Percentiles rank a stretch among this genome's conserved stretches.
Evolutionary conservation across 2,113 vertebrate genomes (phyloP).

Genomic region (Neotragus moschatus): DNA sequence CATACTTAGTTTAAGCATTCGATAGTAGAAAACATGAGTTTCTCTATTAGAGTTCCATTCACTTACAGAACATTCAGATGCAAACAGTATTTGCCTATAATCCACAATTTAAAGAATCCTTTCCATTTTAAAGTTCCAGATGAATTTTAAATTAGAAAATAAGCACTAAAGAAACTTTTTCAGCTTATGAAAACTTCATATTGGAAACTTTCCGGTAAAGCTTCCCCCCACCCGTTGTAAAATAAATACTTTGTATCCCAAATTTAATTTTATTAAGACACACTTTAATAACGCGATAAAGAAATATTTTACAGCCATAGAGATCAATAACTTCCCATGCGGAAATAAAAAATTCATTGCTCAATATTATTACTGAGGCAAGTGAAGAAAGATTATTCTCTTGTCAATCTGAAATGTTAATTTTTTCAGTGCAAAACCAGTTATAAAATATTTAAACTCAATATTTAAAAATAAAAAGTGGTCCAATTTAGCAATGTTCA

Average conservation of each 20-base stretch:
- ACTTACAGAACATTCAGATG: conserved; percentile 55
- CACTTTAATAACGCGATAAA: conserved; percentile 74
- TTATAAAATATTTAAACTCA: conserved; percentile 71
- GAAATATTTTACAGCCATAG: conserved; percentile 71
- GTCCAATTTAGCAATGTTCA: conserved; percentile 68
- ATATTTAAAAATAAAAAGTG: conserved; percentile 75
- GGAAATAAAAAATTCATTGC: conserved; percentile 72
- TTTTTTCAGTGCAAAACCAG: conserved; percentile 71
- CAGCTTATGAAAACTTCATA: conserved; percentile 50
- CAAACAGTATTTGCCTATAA: conserved; percentile 55
- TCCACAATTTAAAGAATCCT: conserved; percentile 65
- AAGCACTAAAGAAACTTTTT: conserved; percentile 52
- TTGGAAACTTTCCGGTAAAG: conserved; percentile 64
- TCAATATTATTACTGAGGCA: conserved; percentile 67
- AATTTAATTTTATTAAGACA: conserved; percentile 74
- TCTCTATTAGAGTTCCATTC: conserved; percentile 60
- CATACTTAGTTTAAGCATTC: conserved; percentile 43
- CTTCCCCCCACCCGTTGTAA: conserved; percentile 51
- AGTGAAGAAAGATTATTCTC: conserved; percentile 70
- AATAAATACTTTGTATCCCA: conserved; percentile 78
- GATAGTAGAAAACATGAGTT: conserved; percentile 38
- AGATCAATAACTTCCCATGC: conserved; percentile 72
- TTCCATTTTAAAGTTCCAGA: conserved; percentile 57
- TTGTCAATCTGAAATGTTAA: conserved; percentile 69
- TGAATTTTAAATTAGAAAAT: conserved; percentile 70